A percentile compares a stretch with the other conserved stretches of the same genome.
Conservation (phyloP, 2,797 vertebrate species). For the Nasua narica region DNA sequence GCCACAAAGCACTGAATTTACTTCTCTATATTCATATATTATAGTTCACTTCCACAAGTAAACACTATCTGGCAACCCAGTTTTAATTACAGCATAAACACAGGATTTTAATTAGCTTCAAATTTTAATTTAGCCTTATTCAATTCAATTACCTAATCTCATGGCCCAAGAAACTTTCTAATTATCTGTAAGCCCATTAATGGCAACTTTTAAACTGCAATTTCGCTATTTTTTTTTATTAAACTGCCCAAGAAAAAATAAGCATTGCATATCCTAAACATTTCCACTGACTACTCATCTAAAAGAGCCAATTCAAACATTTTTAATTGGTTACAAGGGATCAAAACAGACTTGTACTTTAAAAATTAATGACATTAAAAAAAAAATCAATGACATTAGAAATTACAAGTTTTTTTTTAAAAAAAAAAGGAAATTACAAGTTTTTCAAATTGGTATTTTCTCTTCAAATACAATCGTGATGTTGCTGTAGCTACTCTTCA, state of each 20-base stretch:
- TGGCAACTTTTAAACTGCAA: conserved; percentile 74
- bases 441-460: conserved; percentile 28
- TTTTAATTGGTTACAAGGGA: conserved; percentile 10
- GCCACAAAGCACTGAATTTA: conserved; percentile 48
- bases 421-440: conserved; percentile 38
- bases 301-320: conserved; percentile 39
- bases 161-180: conserved; percentile 79
- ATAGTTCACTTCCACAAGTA: conserved; percentile 74
- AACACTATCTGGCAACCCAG: conserved; percentile 65
- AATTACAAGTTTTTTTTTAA: conserved; percentile 37
- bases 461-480: conserved; percentile 32
- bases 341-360: conserved; percentile 42
- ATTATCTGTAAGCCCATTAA: conserved; percentile 81
- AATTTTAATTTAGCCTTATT: conserved; percentile 82
- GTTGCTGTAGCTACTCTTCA: neutral
- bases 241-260: conserved; percentile 56
- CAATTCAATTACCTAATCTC: conserved; percentile 80
- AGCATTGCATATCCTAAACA: conserved; percentile 47
- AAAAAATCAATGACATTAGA: too few species aligned
- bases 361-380: conserved; percentile 52
- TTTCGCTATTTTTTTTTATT: conserved; percentile 63
- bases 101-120: conserved; percentile 78
- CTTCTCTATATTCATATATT: conserved; percentile 53
- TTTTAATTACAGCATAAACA: conserved; percentile 79
- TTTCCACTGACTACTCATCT: conserved; percentile 50